Evolutionary conservation across 2,113 vertebrate genomes (phyloP).

Genomic region (Melanerpes formicivorus): DNA sequence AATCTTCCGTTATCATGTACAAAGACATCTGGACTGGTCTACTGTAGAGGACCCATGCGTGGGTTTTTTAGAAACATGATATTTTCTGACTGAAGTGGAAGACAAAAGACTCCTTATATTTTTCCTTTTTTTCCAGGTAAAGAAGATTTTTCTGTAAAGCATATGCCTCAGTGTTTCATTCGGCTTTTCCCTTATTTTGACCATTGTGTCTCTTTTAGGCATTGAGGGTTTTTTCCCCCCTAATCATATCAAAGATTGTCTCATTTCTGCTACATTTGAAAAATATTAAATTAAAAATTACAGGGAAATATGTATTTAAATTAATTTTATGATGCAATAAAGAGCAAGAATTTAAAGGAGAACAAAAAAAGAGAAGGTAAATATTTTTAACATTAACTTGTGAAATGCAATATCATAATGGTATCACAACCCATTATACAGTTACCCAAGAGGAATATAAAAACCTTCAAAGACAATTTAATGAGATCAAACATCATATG

Average conservation of each 20-base stretch:
- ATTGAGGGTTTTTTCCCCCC: neutral
- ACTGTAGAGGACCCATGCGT: neutral
- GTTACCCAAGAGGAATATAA: neutral
- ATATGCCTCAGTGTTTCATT: neutral
- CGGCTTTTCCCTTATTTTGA: neutral
- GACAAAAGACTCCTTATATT: neutral
- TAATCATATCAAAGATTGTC: neutral
- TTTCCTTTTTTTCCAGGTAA: neutral
- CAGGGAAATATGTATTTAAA: neutral
- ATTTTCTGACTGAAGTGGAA: neutral
- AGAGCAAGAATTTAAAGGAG: neutral
- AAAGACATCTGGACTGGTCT: neutral
- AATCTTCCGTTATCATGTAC: neutral
- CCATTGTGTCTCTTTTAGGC: neutral
- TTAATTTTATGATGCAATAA: neutral
- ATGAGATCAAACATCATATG: neutral
- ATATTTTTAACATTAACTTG: neutral
- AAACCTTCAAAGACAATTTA: neutral
- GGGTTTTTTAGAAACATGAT: fast-evolving
- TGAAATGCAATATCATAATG: neutral
- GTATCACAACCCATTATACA: neutral
- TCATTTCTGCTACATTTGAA: neutral
- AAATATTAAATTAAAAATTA: neutral
- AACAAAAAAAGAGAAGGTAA: neutral
- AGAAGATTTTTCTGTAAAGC: neutral